These are phyloP conservation scores for Poeciliopsis prolifica DNA, from an alignment of 2,113 vertebrate genomes.

Conservation along the genomic window DNA sequence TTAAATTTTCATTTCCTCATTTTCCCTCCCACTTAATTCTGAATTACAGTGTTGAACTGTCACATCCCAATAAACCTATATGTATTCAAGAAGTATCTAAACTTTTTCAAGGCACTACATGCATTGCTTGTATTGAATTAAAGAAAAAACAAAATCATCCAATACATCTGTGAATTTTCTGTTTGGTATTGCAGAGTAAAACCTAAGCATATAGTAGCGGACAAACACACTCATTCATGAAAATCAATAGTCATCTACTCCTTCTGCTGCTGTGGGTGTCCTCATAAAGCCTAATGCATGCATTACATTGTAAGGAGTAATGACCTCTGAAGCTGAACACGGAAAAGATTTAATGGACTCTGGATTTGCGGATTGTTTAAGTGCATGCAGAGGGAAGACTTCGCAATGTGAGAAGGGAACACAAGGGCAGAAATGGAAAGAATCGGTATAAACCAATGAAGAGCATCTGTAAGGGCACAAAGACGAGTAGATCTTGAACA, in stretches of 20 bases:
- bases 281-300: conserved; percentile 17
- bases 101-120: too few species aligned
- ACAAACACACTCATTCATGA: conserved; percentile 55
- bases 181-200: conserved; percentile 25
- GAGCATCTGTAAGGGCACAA: conserved; percentile 29
- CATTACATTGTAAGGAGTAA: conserved; percentile 2
- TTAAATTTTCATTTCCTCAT: too few species aligned
- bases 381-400: background rate
- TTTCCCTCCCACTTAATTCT: too few species aligned
- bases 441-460: conserved; percentile 10
- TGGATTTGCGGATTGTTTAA: conserved; percentile 2
- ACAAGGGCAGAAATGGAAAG: background rate
- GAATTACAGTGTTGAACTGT: too few species aligned
- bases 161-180: background rate
- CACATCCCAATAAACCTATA: too few species aligned
- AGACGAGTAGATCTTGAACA: conserved; percentile 25
- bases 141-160: background rate
- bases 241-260: conserved; percentile 60
- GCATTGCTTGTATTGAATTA: background rate
- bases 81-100: too few species aligned
- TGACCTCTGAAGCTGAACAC: conserved; percentile 26
- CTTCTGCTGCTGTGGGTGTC: conserved; percentile 19
- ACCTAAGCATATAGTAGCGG: conserved; percentile 17
- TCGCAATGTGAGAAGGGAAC: background rate
- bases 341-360: conserved; percentile 27